These are phyloP conservation scores for Drosophila hamatofila DNA, from an alignment of 2,888 invertebrate species.

Conservation along the genomic window DNA sequence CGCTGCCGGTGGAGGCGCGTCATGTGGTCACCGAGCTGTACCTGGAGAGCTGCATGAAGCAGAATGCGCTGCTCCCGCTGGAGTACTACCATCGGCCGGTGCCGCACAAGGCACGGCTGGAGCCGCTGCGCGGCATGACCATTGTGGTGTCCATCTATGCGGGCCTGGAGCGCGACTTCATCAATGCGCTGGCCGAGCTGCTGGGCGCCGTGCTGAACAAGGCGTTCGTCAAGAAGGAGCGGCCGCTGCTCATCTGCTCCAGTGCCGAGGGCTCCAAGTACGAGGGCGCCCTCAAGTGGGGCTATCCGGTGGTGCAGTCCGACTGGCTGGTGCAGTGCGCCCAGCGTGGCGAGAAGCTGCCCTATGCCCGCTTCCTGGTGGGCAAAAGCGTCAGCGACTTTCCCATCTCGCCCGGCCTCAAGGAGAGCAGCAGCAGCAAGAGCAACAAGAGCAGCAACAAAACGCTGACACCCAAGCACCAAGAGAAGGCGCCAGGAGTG, in stretches of 20 bases:
- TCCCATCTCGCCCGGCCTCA: slow-evolving; percentile 70
- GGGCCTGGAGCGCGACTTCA: slow-evolving; percentile 90
- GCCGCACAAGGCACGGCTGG: slow-evolving; percentile 85
- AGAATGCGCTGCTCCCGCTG: slow-evolving; percentile 87
- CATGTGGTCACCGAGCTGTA: slow-evolving; percentile 84
- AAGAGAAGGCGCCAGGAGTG: background rate
- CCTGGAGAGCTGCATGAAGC: slow-evolving; percentile 85
- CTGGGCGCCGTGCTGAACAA: slow-evolving; percentile 91
- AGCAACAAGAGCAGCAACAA: slow-evolving; percentile 19
- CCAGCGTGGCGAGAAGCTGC: slow-evolving; percentile 86
- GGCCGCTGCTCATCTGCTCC: slow-evolving; percentile 93
- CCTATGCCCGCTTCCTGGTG: slow-evolving; percentile 87
- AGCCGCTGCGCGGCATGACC: slow-evolving; percentile 89
- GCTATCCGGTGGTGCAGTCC: slow-evolving; percentile 91
- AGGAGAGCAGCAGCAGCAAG: slow-evolving; percentile 16
- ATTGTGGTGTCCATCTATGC: slow-evolving; percentile 92
- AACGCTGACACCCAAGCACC: slow-evolving; percentile 9
- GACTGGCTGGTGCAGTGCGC: slow-evolving; percentile 92
- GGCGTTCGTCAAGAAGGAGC: slow-evolving; percentile 89
- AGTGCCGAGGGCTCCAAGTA: slow-evolving; percentile 92
- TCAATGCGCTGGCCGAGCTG: slow-evolving; percentile 89
- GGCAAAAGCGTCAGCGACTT: slow-evolving; percentile 86
- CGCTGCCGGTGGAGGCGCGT: slow-evolving; percentile 76
- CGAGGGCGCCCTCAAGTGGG: slow-evolving; percentile 93
- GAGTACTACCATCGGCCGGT: slow-evolving; percentile 91